Percentiles rank a stretch among this genome's conserved stretches.
These are phyloP conservation scores for Drosophila pullipes DNA, from an alignment of 2,888 invertebrate species.

Conservation along the genomic window DNA sequence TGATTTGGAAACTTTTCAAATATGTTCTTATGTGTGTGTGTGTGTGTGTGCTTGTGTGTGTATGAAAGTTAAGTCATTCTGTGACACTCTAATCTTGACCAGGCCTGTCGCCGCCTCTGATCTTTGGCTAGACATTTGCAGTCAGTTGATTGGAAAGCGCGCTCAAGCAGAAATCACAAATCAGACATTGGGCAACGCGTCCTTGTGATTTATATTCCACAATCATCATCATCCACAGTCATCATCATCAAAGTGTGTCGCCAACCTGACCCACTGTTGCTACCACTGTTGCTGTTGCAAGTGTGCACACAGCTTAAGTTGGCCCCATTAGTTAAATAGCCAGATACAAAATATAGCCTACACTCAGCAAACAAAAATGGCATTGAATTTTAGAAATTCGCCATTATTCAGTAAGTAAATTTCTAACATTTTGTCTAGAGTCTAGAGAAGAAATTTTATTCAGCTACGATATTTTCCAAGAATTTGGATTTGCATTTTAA, in stretches of 20 bases:
- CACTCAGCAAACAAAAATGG: background rate
- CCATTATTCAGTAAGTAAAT: too few species aligned
- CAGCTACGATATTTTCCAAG: too few species aligned
- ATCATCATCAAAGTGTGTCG: constrained; percentile 14
- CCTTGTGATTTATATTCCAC: constrained; percentile 41
- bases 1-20: constrained; percentile 82
- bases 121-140: constrained; percentile 66
- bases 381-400: background rate
- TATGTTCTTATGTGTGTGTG: constrained; percentile 55
- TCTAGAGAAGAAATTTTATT: too few species aligned
- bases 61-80: constrained; percentile 38
- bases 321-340: constrained; percentile 14
- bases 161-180: constrained; percentile 73
- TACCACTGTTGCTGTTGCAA: constrained; percentile 30
- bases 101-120: constrained; percentile 52
- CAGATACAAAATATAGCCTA: background rate
- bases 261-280: constrained; percentile 5
- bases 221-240: constrained; percentile 19
- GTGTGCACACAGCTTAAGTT: constrained; percentile 40
- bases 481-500: too few species aligned
- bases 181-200: constrained; percentile 52
- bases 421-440: too few species aligned
- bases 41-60: constrained; percentile 15
- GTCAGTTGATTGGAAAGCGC: constrained; percentile 83
- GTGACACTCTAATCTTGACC: constrained; percentile 40